Conservation (phyloP, 2,797 vertebrate genomes). For the Anguilla obscura region DNA sequence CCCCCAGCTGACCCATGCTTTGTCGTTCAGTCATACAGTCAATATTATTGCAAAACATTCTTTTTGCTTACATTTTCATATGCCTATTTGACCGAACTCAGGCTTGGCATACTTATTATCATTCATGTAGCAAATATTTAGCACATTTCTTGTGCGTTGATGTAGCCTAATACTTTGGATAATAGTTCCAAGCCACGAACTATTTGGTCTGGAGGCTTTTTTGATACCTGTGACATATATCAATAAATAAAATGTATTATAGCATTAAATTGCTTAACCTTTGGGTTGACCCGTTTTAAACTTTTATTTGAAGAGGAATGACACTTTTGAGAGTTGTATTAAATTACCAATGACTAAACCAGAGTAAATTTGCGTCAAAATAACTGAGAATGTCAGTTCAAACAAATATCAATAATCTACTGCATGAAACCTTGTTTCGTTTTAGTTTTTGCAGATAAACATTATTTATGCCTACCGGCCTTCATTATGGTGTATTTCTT, state of each 20-base stretch:
- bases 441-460: too few species aligned
- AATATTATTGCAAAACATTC: neutral
- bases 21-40: neutral
- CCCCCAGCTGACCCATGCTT: neutral
- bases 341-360: too few species aligned
- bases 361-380: too few species aligned
- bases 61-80: neutral
- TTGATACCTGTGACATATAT: neutral
- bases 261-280: too few species aligned
- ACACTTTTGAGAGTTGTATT: too few species aligned
- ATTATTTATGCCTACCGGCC: too few species aligned
- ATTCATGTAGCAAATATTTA: neutral
- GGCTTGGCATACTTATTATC: neutral
- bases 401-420: too few species aligned
- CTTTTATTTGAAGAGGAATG: too few species aligned
- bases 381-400: too few species aligned
- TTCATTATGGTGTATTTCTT: too few species aligned
- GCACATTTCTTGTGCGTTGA: neutral
- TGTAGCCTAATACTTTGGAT: neutral
- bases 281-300: too few species aligned
- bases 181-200: neutral
- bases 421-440: too few species aligned
- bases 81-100: neutral
- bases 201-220: neutral
- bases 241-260: neutral